phyloP scores from a whole-genome alignment of 2,888 invertebrate genomes.

The Agrotis segetum region DNA sequence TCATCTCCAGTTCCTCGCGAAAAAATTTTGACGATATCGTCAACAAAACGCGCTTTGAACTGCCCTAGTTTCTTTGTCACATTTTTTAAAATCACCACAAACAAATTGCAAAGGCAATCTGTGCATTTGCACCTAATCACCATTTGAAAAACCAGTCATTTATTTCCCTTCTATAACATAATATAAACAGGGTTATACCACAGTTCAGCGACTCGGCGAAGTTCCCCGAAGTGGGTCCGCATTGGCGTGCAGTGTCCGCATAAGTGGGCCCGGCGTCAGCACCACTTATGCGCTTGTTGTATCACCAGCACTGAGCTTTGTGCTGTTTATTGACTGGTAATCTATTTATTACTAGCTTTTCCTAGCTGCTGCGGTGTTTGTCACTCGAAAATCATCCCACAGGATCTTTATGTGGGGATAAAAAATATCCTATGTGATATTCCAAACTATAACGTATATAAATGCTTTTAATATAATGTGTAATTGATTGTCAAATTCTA shows the following conservation, averaged over 20 bases:
- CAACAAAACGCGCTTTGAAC: too few relatives aligned
- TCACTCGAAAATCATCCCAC: too few relatives aligned
- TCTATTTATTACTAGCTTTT: constrained; percentile 1
- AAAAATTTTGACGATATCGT: too few relatives aligned
- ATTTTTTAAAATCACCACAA: background rate
- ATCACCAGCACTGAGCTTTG: constrained; percentile 30
- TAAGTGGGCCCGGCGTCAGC: constrained; percentile 76
- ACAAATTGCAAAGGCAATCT: background rate
- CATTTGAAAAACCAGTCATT: background rate
- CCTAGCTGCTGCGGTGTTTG: too few relatives aligned
- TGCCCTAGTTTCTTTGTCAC: too few relatives aligned
- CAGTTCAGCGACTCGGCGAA: constrained; percentile 74
- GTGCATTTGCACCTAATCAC: background rate
- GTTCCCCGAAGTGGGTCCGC: constrained; percentile 78
- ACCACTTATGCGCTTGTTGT: constrained; percentile 69
- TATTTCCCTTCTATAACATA: constrained; percentile 6
- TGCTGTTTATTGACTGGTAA: background rate
- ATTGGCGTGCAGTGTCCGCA: constrained; percentile 77
- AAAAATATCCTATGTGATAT: too few relatives aligned
- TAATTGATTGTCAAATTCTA: too few relatives aligned
- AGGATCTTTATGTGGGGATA: too few relatives aligned
- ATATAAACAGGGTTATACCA: constrained; percentile 19
- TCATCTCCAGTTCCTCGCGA: too few relatives aligned
- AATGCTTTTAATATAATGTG: too few relatives aligned
- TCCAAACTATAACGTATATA: too few relatives aligned